phyloP scores from a whole-genome alignment of 2,797 vertebrate genomes.

The Pristis pectinata region DNA sequence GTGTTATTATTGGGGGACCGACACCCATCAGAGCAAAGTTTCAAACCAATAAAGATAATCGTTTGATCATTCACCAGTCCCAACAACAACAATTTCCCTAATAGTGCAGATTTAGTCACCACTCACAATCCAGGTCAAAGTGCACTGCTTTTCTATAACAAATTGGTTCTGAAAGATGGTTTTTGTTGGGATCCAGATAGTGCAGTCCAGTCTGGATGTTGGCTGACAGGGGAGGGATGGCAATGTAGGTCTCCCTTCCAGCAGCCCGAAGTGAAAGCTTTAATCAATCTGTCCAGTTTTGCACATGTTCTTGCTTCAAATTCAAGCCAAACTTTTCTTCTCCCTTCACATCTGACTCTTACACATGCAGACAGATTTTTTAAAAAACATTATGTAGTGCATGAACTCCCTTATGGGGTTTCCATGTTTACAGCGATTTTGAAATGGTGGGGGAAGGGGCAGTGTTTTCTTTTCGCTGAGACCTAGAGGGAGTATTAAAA shows the following conservation, averaged over 20 bases:
- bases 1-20: not conserved
- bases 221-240: not conserved
- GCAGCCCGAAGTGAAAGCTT: not conserved
- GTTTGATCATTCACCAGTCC: not conserved
- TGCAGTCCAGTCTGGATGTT: not conserved
- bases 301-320: not conserved
- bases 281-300: not conserved
- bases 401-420: not conserved
- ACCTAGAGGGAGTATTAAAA: not conserved
- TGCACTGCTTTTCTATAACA: too few species aligned
- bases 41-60: not conserved
- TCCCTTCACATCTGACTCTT: slow-evolving; percentile 9
- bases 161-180: not conserved
- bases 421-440: slow-evolving; percentile 11
- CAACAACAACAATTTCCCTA: not conserved
- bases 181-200: not conserved
- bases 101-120: not conserved
- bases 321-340: slow-evolving; percentile 17
- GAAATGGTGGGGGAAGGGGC: not conserved
- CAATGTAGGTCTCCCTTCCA: not conserved
- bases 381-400: slow-evolving; percentile 18
- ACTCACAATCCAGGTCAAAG: not conserved
- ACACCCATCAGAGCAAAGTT: not conserved
- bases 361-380: not conserved
- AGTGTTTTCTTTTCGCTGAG: not conserved